Conservation (phyloP, 2,113 vertebrate species). For the Macrotis lagotis region DNA sequence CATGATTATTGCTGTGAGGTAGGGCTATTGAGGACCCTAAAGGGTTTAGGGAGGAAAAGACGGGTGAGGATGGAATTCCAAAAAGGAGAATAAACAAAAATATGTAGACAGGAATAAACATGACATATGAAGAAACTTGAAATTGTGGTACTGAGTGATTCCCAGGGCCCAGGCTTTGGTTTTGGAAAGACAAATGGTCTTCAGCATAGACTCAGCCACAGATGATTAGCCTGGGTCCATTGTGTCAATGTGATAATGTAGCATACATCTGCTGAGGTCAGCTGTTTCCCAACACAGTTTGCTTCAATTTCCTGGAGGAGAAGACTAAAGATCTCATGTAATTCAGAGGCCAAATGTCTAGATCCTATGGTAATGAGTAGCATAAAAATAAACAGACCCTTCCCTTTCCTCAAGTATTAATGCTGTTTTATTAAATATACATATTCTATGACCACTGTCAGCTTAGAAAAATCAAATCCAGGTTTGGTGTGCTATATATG, state of each 20-base stretch:
- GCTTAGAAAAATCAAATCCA: slow-evolving; percentile 48
- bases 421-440: slow-evolving; percentile 40
- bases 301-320: not conserved
- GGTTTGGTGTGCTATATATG: not conserved
- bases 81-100: not conserved
- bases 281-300: not conserved
- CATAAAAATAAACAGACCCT: slow-evolving; percentile 1
- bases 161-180: not conserved
- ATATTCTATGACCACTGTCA: not conserved
- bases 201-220: not conserved
- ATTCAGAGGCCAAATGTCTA: slow-evolving; percentile 5
- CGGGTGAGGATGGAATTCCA: not conserved
- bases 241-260: not conserved
- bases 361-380: slow-evolving; percentile 1
- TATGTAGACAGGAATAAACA: not conserved
- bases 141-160: not conserved
- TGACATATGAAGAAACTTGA: not conserved
- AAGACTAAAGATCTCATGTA: not conserved
- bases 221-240: not conserved
- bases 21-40: not conserved
- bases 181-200: not conserved
- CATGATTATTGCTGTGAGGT: not conserved
- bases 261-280: not conserved
- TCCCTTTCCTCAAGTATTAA: slow-evolving; percentile 55
- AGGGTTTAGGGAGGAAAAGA: not conserved